phyloP scores from a whole-genome alignment of 2,113 vertebrate species.

The Patagioenas fasciata region DNA sequence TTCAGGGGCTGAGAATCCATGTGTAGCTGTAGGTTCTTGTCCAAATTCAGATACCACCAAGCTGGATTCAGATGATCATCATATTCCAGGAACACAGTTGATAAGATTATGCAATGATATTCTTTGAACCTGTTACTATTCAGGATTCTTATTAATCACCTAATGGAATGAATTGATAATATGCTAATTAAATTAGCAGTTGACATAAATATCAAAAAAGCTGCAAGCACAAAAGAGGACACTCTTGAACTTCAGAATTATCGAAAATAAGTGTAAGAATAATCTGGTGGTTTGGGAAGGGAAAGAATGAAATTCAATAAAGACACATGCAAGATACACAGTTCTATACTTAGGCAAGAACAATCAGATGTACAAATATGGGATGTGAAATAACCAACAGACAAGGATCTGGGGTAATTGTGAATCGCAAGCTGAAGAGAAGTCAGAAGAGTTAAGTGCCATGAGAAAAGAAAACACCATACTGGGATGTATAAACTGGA shows the following conservation, averaged over 20 bases:
- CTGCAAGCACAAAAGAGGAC: background rate
- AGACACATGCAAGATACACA: background rate
- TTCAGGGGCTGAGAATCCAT: background rate
- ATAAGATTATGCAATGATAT: background rate
- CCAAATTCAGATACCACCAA: background rate
- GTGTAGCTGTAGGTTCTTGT: background rate
- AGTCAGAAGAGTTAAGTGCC: background rate
- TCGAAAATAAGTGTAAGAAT: background rate
- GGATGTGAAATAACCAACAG: background rate
- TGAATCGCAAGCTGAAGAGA: background rate
- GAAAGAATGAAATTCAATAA: background rate
- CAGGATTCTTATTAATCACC: background rate
- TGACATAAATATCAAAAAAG: background rate
- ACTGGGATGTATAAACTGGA: background rate
- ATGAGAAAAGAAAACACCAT: slow-evolving; percentile 10
- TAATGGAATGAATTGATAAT: background rate
- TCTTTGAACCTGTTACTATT: background rate
- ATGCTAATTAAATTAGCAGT: background rate
- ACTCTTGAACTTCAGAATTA: background rate
- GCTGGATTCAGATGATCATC: background rate
- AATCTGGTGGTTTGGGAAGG: background rate
- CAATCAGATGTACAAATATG: background rate
- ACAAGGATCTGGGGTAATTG: background rate
- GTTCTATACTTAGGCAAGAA: slow-evolving; percentile 9
- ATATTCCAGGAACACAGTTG: background rate